Percentiles rank a stretch among this genome's conserved stretches.
Conservation (phyloP, 1,140 invertebrate species). For the Zaprionus capensis region DNA sequence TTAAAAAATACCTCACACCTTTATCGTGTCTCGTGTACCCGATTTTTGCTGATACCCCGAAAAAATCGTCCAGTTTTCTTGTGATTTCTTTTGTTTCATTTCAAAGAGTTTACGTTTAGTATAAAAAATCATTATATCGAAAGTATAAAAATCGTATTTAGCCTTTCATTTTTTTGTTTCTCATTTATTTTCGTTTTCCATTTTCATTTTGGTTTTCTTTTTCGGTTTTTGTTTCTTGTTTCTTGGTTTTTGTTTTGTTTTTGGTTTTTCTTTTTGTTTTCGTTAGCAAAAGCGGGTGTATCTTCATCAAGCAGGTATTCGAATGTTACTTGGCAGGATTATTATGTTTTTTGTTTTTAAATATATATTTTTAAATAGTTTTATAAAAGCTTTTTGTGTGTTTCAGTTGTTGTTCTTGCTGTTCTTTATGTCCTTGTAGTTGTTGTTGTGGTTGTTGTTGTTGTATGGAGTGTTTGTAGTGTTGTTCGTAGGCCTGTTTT, state of each 20-base stretch:
- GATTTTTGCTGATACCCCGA: slow-evolving; percentile 63
- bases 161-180: slow-evolving; percentile 60
- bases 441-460: slow-evolving; percentile 46
- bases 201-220: slow-evolving; percentile 36
- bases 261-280: slow-evolving; percentile 38
- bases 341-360: slow-evolving; percentile 76
- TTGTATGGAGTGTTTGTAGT: slow-evolving; percentile 28
- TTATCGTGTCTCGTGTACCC: slow-evolving; percentile 51
- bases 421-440: slow-evolving; percentile 37
- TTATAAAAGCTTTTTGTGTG: slow-evolving; percentile 77
- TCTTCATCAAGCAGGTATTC: slow-evolving; percentile 84
- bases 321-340: slow-evolving; percentile 84
- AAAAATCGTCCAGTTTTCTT: slow-evolving; percentile 52
- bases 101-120: slow-evolving; percentile 76
- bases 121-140: slow-evolving; percentile 83
- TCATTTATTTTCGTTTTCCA: slow-evolving; percentile 22
- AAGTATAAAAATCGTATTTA: slow-evolving; percentile 84
- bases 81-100: slow-evolving; percentile 33
- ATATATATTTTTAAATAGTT: slow-evolving; percentile 78
- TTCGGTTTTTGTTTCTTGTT: slow-evolving; percentile 41
- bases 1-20: slow-evolving; percentile 51
- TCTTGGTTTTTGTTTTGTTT: slow-evolving; percentile 47
- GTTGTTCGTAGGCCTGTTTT: slow-evolving; percentile 46
- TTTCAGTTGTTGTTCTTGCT: slow-evolving; percentile 42
- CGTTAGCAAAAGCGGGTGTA: slow-evolving; percentile 84